These are phyloP conservation scores for Scalopus aquaticus DNA, from an alignment of 2,113 vertebrate species.

Conservation along the genomic window DNA sequence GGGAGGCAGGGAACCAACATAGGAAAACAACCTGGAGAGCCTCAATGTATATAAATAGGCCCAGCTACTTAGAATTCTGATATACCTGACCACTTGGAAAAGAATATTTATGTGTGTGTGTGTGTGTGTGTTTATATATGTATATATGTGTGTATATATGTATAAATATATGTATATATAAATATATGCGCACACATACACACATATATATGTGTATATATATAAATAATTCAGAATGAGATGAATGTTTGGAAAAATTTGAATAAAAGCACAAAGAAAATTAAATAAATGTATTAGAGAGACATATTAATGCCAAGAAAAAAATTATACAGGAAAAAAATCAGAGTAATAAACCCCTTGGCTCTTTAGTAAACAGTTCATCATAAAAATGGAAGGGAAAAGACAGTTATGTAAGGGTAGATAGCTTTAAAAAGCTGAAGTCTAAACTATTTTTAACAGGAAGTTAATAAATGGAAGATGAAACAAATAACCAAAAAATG, in stretches of 20 bases:
- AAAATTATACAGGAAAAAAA: neutral
- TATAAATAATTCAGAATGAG: neutral
- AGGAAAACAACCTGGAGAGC: neutral
- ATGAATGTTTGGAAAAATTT: neutral
- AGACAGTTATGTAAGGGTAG: neutral
- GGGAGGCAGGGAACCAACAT: neutral
- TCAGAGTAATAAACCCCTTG: neutral
- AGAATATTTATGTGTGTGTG: neutral
- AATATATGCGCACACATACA: too few relatives aligned
- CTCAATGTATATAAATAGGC: neutral
- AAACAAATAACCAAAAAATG: neutral
- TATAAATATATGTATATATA: too few relatives aligned
- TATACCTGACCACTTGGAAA: neutral
- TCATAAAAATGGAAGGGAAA: neutral
- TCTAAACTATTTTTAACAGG: neutral
- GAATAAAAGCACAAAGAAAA: neutral
- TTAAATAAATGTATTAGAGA: neutral
- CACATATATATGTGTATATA: too few relatives aligned
- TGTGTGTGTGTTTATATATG: too few relatives aligned
- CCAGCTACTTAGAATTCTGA: neutral
- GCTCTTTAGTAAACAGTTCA: neutral
- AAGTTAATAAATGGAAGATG: conserved; percentile 15
- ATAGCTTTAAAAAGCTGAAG: neutral
- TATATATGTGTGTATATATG: too few relatives aligned
- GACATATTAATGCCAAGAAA: neutral